These are phyloP conservation scores for Cyprinus carpio DNA, from an alignment of 2,113 vertebrate species.

Conservation along the genomic window DNA sequence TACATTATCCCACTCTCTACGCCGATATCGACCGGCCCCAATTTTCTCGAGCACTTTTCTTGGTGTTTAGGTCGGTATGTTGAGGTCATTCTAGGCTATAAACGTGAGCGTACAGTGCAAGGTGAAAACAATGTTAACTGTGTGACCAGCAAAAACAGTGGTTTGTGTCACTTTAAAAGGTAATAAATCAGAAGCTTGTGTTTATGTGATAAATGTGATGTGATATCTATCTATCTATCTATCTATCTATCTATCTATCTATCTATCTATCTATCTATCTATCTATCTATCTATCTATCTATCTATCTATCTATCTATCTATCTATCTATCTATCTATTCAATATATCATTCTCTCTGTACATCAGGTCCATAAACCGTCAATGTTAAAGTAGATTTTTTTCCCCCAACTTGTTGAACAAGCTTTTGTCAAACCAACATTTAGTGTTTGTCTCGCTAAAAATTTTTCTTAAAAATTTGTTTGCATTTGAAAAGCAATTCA, in stretches of 20 bases:
- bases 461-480: too few species aligned
- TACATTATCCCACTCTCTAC: slow-evolving; percentile 37
- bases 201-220: too few species aligned
- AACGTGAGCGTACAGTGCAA: neutral
- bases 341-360: too few species aligned
- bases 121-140: neutral
- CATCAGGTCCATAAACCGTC: too few species aligned
- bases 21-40: slow-evolving; percentile 33
- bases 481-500: neutral
- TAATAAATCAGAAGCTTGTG: neutral
- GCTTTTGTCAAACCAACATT: too few species aligned
- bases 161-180: neutral
- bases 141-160: neutral
- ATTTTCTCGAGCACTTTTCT: slow-evolving; percentile 26
- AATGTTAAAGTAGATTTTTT: too few species aligned
- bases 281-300: neutral
- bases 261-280: neutral
- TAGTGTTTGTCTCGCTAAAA: too few species aligned
- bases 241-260: neutral
- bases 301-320: neutral
- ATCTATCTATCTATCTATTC: neutral
- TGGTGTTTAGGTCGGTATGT: neutral
- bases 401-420: neutral
- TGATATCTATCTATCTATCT: neutral
- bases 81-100: slow-evolving; percentile 2